Percentiles rank a stretch among this genome's conserved stretches.
phyloP scores from a whole-genome alignment of 2,888 invertebrate species.

The Ceraclea dissimilis region DNA sequence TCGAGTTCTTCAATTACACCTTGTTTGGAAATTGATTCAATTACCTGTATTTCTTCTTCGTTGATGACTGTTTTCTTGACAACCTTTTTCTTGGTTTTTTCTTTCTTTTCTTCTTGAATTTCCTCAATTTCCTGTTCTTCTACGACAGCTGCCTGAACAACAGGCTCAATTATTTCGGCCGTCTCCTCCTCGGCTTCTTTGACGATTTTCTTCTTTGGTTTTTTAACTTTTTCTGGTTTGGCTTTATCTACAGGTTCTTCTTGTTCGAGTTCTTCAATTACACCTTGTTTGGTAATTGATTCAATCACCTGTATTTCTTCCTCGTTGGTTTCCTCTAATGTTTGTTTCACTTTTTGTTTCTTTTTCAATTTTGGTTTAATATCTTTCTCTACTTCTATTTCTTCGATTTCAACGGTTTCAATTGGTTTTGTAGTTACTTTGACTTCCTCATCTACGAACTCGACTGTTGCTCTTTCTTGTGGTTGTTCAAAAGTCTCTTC shows the following conservation, averaged over 20 bases:
- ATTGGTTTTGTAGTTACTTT: slow-evolving; percentile 25
- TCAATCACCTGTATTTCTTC: too few relatives aligned
- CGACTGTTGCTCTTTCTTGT: slow-evolving; percentile 35
- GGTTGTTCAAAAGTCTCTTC: slow-evolving; percentile 28
- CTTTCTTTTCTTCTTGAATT: slow-evolving; percentile 28
- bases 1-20: slow-evolving; percentile 19
- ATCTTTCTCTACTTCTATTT: slow-evolving; percentile 14
- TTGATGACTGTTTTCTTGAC: slow-evolving; percentile 31
- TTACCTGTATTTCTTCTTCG: slow-evolving; percentile 33
- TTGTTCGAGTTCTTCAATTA: slow-evolving; percentile 29
- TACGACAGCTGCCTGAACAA: slow-evolving; percentile 34
- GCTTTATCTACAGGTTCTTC: slow-evolving; percentile 41
- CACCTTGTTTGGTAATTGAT: not conserved
- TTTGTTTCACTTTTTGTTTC: slow-evolving; percentile 33
- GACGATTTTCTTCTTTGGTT: slow-evolving; percentile 37
- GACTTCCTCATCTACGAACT: slow-evolving; percentile 29
- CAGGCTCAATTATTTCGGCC: slow-evolving; percentile 37
- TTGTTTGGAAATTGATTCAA: not conserved
- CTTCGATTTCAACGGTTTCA: slow-evolving; percentile 29
- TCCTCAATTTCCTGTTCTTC: slow-evolving; percentile 30
- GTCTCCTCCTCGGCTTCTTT: slow-evolving; percentile 37
- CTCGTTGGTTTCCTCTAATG: slow-evolving; percentile 26
- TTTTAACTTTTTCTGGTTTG: slow-evolving; percentile 35
- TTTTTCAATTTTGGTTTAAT: slow-evolving; percentile 21
- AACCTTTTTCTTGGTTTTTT: slow-evolving; percentile 31